These are phyloP conservation scores for Kryptopterus vitreolus DNA, from an alignment of 2,797 vertebrate genomes.

Conservation along the genomic window DNA sequence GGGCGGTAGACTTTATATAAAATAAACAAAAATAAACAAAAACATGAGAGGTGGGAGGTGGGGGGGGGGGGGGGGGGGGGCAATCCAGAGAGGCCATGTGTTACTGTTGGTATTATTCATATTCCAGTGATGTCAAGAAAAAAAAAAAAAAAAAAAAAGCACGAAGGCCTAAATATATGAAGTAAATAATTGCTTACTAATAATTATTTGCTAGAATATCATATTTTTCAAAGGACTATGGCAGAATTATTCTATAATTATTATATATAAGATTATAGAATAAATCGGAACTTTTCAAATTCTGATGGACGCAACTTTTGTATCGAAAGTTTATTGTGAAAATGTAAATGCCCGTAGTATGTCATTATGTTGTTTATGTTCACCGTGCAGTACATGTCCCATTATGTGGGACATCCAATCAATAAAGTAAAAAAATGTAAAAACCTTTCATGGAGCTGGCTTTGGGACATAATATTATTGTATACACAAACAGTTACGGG, in stretches of 20 bases:
- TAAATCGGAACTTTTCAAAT: background rate
- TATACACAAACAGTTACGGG: too few species aligned
- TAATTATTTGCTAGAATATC: background rate
- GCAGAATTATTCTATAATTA: background rate
- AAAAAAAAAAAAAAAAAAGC: background rate
- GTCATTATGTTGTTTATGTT: too few species aligned
- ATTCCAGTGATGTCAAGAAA: background rate
- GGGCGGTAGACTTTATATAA: conserved; percentile 22
- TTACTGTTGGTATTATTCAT: conserved; percentile 6
- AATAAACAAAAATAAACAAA: conserved; percentile 36
- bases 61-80: conserved; percentile 30
- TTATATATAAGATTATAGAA: too few species aligned
- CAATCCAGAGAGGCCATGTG: conserved; percentile 31
- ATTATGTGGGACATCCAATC: too few species aligned
- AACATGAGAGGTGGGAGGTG: conserved; percentile 41
- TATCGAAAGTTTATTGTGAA: too few species aligned
- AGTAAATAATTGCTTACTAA: background rate
- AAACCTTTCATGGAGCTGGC: too few species aligned
- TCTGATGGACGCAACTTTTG: background rate
- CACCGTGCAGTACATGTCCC: too few species aligned
- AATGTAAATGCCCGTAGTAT: too few species aligned
- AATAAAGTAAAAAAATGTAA: too few species aligned
- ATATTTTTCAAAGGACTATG: background rate
- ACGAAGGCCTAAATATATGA: background rate
- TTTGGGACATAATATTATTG: too few species aligned